Evolutionary conservation across 2,888 invertebrate species (phyloP).

Genomic region (Oscheius sp.): DNA sequence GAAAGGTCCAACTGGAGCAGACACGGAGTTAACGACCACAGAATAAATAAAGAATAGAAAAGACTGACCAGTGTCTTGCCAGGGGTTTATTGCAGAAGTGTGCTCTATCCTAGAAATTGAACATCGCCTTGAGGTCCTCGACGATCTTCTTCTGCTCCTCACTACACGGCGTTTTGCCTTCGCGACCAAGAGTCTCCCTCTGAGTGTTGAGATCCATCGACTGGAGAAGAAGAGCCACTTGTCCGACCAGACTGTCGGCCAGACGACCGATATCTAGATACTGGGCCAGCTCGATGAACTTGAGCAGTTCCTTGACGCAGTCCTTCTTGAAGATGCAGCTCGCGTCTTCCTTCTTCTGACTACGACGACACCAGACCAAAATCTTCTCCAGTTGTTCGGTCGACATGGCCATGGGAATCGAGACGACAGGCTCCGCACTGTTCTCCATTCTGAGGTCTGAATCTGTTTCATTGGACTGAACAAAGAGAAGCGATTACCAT

Average conservation of each 20-base stretch:
- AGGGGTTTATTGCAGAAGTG: no score
- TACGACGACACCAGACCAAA: constrained; percentile 3
- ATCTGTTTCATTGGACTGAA: background rate
- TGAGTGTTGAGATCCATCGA: background rate
- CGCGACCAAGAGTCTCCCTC: constrained; percentile 26
- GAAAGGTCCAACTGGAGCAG: no score
- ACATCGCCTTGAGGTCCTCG: background rate
- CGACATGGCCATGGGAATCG: background rate
- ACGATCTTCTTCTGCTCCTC: background rate
- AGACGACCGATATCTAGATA: constrained; percentile 20
- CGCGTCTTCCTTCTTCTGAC: background rate
- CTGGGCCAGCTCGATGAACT: constrained; percentile 25
- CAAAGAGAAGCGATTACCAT: background rate
- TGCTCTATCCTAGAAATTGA: background rate
- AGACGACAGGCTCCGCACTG: background rate
- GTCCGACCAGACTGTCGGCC: constrained; percentile 1
- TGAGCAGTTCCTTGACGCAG: constrained; percentile 5
- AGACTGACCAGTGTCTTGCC: no score
- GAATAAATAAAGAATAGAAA: no score
- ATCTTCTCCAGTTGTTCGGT: constrained; percentile 16
- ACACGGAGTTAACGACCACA: no score
- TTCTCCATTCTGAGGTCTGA: constrained; percentile 15
- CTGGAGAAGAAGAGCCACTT: background rate
- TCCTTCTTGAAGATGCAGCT: background rate
- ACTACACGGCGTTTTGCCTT: constrained; percentile 14